Evolutionary conservation across 35 echinoderm and acorn worm genomes (phyloP), one percentile per base, ranked within the genome.

Genomic region (Amphiura filiformis): DNA sequence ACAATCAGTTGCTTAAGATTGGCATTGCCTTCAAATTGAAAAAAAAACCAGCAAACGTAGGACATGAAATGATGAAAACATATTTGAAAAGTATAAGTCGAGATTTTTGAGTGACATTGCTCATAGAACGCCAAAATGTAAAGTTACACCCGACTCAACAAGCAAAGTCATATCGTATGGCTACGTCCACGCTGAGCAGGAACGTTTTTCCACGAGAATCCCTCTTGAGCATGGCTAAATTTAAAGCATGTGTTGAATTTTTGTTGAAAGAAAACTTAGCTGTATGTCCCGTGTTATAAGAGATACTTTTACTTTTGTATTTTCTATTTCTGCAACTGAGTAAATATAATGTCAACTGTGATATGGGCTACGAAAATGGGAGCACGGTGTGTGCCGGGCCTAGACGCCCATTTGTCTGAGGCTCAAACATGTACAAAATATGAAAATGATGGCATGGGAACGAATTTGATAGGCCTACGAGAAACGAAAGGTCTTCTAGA

Each of bases 261-360:
- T 70, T 70, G 61, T 18, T 70, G 61, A 70, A 70, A 70, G 41
- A 4, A 4, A 47, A 47, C 41, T 4, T 47, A 47, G 4, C 61
- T 70, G 28, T n/a, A n/a, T 70, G 61, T 70, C 61, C 28, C 26
- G 15, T 26, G 61, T n/a, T n/a, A 52, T 52, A 52, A 52, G 61
- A 70, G 15, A 70, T 70, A 26, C 61, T 70, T 70, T 70, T 18
- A 70, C 61, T 70, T 70, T 70, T 70, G 17, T 70, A 30, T 70
- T 70, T 15, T 70, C 61, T 70, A 70, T 18, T 70, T 70, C 61
- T 70, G 26, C 61, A 70, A 70, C 61, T 70, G 61, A 70, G 61
- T 70, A 70, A 70, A 70, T 70, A 70, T 5, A 70, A 30, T 70
- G 61, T n/a, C 9, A 13, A 70, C 28, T 15, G 7, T 70, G 61